These are phyloP conservation scores for Uloborus plumipes DNA, from an alignment of 2,888 invertebrate species.

Conservation along the genomic window DNA sequence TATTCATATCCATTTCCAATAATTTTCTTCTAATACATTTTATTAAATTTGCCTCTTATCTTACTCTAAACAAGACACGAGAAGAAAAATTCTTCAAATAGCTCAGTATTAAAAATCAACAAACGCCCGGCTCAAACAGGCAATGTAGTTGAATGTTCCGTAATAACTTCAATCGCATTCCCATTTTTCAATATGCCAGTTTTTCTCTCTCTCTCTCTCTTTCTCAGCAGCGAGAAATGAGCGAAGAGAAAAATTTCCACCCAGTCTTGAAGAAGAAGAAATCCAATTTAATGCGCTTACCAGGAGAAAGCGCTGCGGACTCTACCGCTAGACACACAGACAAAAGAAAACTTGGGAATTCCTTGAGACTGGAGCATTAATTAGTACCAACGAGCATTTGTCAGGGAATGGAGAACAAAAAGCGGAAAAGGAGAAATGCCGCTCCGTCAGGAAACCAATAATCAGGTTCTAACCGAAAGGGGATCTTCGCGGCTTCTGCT, in stretches of 20 bases:
- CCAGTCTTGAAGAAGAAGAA: constrained; percentile 31
- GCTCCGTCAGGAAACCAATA: constrained; percentile 46
- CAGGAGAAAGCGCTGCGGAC: neutral
- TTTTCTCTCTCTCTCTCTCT: constrained; percentile 23
- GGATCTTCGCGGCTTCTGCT: constrained; percentile 2
- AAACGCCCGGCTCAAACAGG: too few species aligned
- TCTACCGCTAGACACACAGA: too few species aligned
- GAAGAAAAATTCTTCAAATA: too few species aligned
- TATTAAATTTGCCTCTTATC: too few species aligned
- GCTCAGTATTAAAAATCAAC: too few species aligned
- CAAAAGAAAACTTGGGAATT: too few species aligned
- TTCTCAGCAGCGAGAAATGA: constrained; percentile 1
- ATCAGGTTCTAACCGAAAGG: constrained; percentile 28
- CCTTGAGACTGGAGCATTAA: constrained; percentile 56
- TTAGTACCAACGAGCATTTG: constrained; percentile 60
- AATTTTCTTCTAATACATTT: too few species aligned
- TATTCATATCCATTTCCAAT: too few species aligned
- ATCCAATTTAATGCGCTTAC: constrained; percentile 64
- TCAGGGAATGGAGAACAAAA: constrained; percentile 59
- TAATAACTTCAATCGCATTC: constrained; percentile 45
- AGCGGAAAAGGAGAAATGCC: constrained; percentile 10
- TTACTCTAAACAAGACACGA: too few species aligned
- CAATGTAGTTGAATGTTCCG: too few species aligned
- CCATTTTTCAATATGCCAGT: constrained; percentile 53
- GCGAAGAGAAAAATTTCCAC: constrained; percentile 37